Base-by-base conservation (phyloP, 2,888 invertebrate species). In the Idaea biselata region DNA sequence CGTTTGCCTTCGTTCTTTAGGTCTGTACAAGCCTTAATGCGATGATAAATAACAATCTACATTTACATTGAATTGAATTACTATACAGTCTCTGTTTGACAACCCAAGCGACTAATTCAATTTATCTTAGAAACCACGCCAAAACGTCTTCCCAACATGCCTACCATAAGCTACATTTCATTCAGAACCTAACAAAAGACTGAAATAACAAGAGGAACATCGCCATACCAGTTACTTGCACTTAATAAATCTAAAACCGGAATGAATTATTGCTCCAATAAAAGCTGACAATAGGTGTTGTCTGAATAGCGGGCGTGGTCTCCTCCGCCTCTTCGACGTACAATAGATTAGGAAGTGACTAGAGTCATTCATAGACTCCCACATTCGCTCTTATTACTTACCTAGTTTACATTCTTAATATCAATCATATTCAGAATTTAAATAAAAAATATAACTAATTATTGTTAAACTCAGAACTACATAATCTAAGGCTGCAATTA, bases 261-360 rank as follows among this genome's bases (percentile, higher is more conserved):
- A 58, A 62, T 69, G 60, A 67, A 69, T 71, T 69, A 75, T 68
- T 74, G 75, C 70, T 75, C 74, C 67, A 78, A 77, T 77, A 76
- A 77, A 76, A 60, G 44, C 56, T 6, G 2, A 77, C 77, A 78
- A 80, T 77, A 70, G 65, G 59, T 72, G 66, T 63, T 70, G 62
- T 62, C 71, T 73, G 68, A 77, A 78, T 76, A 68, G 72, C 65
- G 63, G 79, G 82, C 66, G 79, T 72, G 70, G 67, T 63, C 62
- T 58, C 55, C 66, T 67, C 70, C 80, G 75, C 81, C 80, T 66
- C 65, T 61, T 0, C 16, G 32, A 7, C 1, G 64, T 54, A 62
- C 62, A 63, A 62, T 61, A 44, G 56, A 44, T 57, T 59, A 56
- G 55, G 60, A 63, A 58, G 44, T 62, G 58, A 55, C 57, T 14